A percentile compares a stretch with the other conserved stretches of the same genome.
Conservation (phyloP, 2,888 invertebrate genomes). For the Cremastinae sp. region DNA sequence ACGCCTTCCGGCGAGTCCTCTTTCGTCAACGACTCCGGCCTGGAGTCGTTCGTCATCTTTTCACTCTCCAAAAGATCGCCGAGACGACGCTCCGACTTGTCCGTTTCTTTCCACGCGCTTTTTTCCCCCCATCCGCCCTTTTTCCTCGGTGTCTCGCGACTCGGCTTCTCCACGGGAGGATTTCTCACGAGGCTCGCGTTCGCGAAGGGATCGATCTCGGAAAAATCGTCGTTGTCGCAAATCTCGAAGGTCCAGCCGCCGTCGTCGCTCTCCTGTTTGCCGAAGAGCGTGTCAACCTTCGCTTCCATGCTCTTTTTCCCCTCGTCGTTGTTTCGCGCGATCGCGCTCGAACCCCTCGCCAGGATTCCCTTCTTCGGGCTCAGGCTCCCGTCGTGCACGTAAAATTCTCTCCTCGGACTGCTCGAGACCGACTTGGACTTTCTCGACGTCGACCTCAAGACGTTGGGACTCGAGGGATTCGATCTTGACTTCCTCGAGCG, state of each 20-base stretch:
- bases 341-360: constrained; percentile 58
- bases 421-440: constrained; percentile 70
- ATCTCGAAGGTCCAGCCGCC: constrained; percentile 62
- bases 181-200: too few species aligned
- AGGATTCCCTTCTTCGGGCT: constrained; percentile 78
- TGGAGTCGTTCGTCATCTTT: too few species aligned
- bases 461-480: constrained; percentile 65
- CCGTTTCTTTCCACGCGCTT: too few species aligned
- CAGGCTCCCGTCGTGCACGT: constrained; percentile 74
- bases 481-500: constrained; percentile 57
- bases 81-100: too few species aligned
- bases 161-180: too few species aligned
- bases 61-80: too few species aligned
- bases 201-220: too few species aligned
- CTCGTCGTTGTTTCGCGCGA: neutral
- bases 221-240: constrained; percentile 48
- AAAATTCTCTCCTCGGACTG: constrained; percentile 71
- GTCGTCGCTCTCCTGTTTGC: constrained; percentile 45
- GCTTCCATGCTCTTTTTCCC: constrained; percentile 29
- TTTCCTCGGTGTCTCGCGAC: too few species aligned
- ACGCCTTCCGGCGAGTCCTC: too few species aligned
- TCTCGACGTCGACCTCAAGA: constrained; percentile 49
- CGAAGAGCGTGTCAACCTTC: constrained; percentile 53
- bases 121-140: too few species aligned
- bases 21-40: too few species aligned